Percentiles rank a stretch among this genome's conserved stretches.
These are phyloP conservation scores for Danio kyathit DNA, from an alignment of 2,797 vertebrate genomes.

Conservation along the genomic window DNA sequence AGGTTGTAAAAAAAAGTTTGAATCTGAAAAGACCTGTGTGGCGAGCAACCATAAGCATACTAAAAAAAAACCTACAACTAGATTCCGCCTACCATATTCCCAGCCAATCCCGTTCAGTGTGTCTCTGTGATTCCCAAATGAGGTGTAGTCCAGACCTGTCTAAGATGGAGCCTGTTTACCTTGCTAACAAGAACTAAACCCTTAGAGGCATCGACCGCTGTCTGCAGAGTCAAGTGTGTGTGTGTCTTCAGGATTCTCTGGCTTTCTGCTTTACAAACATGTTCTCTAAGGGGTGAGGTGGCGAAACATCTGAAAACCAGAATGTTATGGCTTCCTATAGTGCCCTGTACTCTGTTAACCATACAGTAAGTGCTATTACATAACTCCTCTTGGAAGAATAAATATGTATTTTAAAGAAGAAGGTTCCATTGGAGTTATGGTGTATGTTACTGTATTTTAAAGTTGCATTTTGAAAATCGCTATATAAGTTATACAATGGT, in stretches of 20 bases:
- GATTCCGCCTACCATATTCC: background rate
- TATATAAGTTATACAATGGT: no score
- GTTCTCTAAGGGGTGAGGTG: background rate
- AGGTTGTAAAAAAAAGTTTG: background rate
- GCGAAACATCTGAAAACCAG: slow-evolving; percentile 5
- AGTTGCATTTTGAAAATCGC: no score
- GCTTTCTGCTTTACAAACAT: slow-evolving; percentile 21
- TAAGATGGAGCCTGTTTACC: slow-evolving; percentile 50
- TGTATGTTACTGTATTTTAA: no score
- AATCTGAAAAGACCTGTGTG: slow-evolving; percentile 11
- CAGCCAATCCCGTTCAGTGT: slow-evolving; percentile 7
- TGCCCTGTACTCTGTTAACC: slow-evolving; percentile 1
- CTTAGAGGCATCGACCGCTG: slow-evolving; percentile 36
- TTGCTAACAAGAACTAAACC: slow-evolving; percentile 47
- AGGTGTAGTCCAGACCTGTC: slow-evolving; percentile 31
- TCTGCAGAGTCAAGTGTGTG: slow-evolving; percentile 30
- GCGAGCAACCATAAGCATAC: background rate
- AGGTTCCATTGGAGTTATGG: slow-evolving; percentile 17
- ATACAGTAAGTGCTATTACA: slow-evolving; percentile 8
- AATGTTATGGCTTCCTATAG: slow-evolving; percentile 11
- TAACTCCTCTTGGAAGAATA: slow-evolving; percentile 38
- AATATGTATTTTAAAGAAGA: background rate
- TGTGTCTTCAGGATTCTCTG: slow-evolving; percentile 12
- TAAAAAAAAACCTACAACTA: slow-evolving; percentile 32
- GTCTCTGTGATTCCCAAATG: slow-evolving; percentile 25